phyloP scores from a whole-genome alignment of 2,113 vertebrate species.

The Dascyllus trimaculatus region DNA sequence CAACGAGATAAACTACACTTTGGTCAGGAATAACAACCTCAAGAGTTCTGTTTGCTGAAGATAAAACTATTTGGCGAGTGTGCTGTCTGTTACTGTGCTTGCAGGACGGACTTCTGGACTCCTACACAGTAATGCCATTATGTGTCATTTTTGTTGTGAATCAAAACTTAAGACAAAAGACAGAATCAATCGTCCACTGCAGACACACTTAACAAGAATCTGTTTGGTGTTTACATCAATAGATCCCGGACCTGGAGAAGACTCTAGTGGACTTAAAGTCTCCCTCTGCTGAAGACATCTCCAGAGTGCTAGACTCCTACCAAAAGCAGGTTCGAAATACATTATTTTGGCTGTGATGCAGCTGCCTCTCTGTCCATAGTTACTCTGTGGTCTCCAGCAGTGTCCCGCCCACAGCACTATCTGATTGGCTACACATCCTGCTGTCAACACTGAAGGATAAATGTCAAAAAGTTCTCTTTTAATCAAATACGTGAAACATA shows the following conservation, averaged over 20 bases:
- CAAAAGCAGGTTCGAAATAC: slow-evolving; percentile 87
- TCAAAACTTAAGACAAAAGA: not conserved
- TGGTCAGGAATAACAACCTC: no score
- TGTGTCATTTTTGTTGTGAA: not conserved
- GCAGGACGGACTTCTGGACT: no score
- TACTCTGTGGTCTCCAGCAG: not conserved
- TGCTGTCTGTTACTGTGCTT: not conserved
- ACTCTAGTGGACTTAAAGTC: slow-evolving; percentile 89
- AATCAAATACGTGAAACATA: no score
- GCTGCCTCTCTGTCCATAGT: no score
- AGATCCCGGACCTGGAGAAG: slow-evolving; percentile 91
- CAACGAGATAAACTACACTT: no score
- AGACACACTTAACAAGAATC: not conserved
- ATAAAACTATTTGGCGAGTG: not conserved
- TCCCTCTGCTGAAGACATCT: slow-evolving; percentile 87
- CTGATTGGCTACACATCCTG: no score
- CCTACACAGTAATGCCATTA: not conserved
- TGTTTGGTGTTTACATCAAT: not conserved
- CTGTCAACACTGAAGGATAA: no score
- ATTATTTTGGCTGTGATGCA: no score
- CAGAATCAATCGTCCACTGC: not conserved
- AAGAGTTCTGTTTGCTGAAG: not conserved
- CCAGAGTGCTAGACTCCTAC: slow-evolving; percentile 87
- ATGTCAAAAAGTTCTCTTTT: no score
- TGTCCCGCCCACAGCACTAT: not conserved